These are phyloP conservation scores for Mohoua ochrocephala DNA, from an alignment of 2,113 vertebrate genomes.

Conservation along the genomic window DNA sequence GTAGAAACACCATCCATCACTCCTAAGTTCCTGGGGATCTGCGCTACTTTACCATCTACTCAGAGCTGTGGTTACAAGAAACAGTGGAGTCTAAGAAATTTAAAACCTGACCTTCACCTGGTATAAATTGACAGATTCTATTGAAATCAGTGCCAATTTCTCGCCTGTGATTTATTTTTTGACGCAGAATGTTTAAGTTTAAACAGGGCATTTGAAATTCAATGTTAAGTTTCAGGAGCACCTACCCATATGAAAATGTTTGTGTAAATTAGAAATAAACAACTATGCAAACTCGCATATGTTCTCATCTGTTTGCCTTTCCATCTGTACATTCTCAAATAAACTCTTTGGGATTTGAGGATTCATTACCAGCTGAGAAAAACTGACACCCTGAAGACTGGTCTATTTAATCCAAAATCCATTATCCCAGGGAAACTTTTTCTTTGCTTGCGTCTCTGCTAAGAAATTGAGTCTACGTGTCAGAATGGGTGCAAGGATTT, in stretches of 20 bases:
- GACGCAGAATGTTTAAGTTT: background rate
- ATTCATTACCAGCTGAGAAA: constrained; percentile 8
- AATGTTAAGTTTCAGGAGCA: background rate
- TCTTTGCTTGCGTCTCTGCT: background rate
- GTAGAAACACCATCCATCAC: constrained; percentile 21
- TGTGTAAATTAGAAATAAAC: constrained; percentile 31
- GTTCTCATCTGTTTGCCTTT: background rate
- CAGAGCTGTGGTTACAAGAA: background rate
- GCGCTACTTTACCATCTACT: background rate
- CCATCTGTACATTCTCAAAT: constrained; percentile 1
- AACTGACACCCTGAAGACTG: background rate
- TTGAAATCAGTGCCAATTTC: constrained; percentile 4
- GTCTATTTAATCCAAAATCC: constrained; percentile 3
- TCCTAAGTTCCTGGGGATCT: background rate
- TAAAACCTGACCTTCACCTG: background rate
- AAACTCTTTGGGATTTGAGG: background rate
- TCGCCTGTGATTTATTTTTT: background rate
- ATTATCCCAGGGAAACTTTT: background rate
- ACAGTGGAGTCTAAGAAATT: constrained; percentile 10
- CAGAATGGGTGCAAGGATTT: constrained; percentile 2
- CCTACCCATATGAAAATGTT: background rate
- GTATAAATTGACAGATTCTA: background rate
- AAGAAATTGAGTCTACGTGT: background rate
- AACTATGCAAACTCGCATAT: background rate
- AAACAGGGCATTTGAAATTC: background rate